Percentiles rank a stretch among this genome's conserved stretches.
Evolutionary conservation across 2,797 vertebrate species (phyloP).

Genomic region (Tarsius wallacei): DNA sequence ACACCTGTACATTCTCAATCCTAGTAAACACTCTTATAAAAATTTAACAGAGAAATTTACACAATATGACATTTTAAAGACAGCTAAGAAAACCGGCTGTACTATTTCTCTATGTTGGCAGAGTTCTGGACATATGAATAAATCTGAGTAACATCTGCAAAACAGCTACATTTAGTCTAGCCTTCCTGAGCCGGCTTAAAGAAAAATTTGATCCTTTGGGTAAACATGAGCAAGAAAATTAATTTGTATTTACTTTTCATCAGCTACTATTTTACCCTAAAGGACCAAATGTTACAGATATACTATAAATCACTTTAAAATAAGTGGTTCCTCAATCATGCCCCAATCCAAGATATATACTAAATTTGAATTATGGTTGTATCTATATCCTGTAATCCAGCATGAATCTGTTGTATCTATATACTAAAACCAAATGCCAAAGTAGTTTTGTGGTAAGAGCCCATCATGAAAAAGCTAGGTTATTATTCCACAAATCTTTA

Average conservation of each 20-base stretch:
- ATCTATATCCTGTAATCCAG: neutral
- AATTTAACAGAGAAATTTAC: conserved; percentile 4
- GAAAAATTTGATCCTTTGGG: neutral
- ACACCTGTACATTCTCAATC: neutral
- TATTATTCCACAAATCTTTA: neutral
- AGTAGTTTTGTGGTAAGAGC: neutral
- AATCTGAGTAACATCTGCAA: conserved; percentile 44
- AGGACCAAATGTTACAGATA: neutral
- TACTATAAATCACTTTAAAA: neutral
- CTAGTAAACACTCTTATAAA: neutral
- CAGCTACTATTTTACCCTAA: neutral
- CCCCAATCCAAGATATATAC: neutral
- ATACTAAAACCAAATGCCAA: neutral
- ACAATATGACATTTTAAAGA: neutral
- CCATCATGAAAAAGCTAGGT: neutral
- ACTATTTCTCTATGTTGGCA: neutral
- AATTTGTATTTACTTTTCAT: neutral
- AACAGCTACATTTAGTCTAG: conserved; percentile 33
- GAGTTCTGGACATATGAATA: neutral
- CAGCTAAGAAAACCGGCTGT: neutral
- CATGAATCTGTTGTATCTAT: neutral
- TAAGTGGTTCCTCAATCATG: neutral
- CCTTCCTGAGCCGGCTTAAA: neutral
- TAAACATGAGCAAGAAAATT: neutral
- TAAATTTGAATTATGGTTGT: neutral